Percentiles rank a stretch among this genome's conserved stretches.
phyloP scores from a whole-genome alignment of 1,140 invertebrate species.

The Atopsyche davidsoni region DNA sequence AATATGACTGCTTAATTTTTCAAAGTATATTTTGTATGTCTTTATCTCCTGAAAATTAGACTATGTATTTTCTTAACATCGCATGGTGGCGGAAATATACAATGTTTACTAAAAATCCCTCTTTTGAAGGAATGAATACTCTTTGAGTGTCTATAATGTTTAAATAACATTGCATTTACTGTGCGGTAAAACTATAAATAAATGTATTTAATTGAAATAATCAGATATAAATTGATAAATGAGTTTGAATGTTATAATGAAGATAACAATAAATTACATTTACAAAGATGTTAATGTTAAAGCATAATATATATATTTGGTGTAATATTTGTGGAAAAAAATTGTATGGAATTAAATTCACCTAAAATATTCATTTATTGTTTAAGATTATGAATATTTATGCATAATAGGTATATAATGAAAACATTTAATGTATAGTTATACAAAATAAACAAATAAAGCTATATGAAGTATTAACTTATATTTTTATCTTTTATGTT shows the following conservation, averaged over 20 bases:
- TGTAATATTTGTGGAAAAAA: conserved; percentile 16
- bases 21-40: conserved; percentile 3
- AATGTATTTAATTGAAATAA: conserved; percentile 3
- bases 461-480: no score
- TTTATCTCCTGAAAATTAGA: conserved; percentile 4
- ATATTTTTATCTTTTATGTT: no score
- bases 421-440: not conserved
- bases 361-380: conserved; percentile 7
- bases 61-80: not conserved
- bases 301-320: conserved; percentile 3
- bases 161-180: conserved; percentile 1
- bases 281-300: conserved; percentile 1
- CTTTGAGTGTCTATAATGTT: not conserved
- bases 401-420: conserved; percentile 8
- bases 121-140: conserved; percentile 6
- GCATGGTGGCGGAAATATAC: conserved; percentile 10
- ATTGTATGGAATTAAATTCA: not conserved
- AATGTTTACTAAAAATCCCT: conserved; percentile 3
- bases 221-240: not conserved
- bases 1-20: conserved; percentile 9
- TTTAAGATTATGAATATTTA: conserved; percentile 8
- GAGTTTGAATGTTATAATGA: not conserved
- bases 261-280: conserved; percentile 5
- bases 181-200: not conserved
- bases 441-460: no score